Evolutionary conservation across 2,888 invertebrate species (phyloP).

Genomic region (Lamellibrachia satsuma): DNA sequence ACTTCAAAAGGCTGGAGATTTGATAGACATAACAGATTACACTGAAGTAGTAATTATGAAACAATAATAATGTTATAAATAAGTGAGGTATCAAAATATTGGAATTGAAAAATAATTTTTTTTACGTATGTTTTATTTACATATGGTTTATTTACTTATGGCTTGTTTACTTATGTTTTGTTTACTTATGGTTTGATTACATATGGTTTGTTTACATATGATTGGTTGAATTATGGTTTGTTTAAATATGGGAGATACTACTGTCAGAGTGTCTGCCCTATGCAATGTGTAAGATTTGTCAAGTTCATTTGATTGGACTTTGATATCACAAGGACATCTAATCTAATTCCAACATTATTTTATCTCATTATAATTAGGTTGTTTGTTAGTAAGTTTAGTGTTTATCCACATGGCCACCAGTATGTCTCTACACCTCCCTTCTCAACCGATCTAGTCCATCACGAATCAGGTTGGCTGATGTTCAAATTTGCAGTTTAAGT

Average conservation of each 20-base stretch:
- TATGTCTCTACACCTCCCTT: no score
- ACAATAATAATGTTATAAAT: background rate
- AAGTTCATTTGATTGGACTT: no score
- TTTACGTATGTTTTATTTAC: background rate
- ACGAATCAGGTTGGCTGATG: no score
- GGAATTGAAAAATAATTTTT: background rate
- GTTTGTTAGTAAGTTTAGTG: no score
- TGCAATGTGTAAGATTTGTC: no score
- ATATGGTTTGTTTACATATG: background rate
- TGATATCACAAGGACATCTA: no score
- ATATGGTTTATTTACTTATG: background rate
- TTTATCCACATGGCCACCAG: no score
- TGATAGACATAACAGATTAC: background rate
- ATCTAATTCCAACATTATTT: no score
- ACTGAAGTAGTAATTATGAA: background rate
- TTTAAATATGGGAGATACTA: background rate
- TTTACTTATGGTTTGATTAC: background rate
- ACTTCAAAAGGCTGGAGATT: background rate
- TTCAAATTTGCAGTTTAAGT: no score
- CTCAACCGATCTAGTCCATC: no score
- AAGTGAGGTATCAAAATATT: background rate
- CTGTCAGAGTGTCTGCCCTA: no score
- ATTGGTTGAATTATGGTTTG: background rate
- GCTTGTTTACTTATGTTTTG: background rate
- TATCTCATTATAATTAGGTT: no score